Evolutionary conservation across 37 sponge, comb jelly and placozoan species (phyloP), one percentile per base, ranked within the genome.

Genomic region (Oopsacas minuta): DNA sequence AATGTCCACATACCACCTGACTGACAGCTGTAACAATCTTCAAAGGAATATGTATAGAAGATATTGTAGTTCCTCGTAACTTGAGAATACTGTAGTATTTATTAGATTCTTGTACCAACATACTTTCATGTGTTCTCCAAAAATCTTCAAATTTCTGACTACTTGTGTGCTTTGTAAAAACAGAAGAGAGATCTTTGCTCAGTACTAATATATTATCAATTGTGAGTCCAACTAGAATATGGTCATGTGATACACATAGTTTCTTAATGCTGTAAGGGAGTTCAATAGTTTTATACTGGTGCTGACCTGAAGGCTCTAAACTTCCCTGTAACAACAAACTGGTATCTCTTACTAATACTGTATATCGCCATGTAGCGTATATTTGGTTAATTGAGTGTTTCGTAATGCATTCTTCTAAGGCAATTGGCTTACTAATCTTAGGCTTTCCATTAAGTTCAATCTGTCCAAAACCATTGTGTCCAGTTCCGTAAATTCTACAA

Each of bases 381-480:
- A 61, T 61, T 12, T n/a, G 75, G 30, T 32, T 3, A 32, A 32
- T 3, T 32, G 32, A 3, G 22, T 61, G 5, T n/a, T 3, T 34
- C 20, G 7, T 3, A 25, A 61, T 32, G 22, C 32, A 32, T 15
- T 42, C 49, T 15, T 15, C 15, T 25, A 61, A 3, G 5, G 28
- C 22, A 10, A 5, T 61, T 61, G 75, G 75, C 22, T 12, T 61
- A 34, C 28, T 61, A 61, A 61, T 10, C 75, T n/a, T 61, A 20
- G 75, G 30, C 7, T 3, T 61, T 61, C 30, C 75, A 12, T 61
- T n/a, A 5, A 25, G 20, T 34, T 61, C 22, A n/a, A 61, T 61
- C 75, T 61, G 75, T 61, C 75, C 75, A n/a, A 61, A 61, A 25
- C 75, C 22, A 12, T 61, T 61, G 28, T 61, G 75, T 34, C 75